A percentile compares a stretch with the other conserved stretches of the same genome.
phyloP scores from a whole-genome alignment of 2,113 vertebrate genomes.

The Petaurus breviceps region DNA sequence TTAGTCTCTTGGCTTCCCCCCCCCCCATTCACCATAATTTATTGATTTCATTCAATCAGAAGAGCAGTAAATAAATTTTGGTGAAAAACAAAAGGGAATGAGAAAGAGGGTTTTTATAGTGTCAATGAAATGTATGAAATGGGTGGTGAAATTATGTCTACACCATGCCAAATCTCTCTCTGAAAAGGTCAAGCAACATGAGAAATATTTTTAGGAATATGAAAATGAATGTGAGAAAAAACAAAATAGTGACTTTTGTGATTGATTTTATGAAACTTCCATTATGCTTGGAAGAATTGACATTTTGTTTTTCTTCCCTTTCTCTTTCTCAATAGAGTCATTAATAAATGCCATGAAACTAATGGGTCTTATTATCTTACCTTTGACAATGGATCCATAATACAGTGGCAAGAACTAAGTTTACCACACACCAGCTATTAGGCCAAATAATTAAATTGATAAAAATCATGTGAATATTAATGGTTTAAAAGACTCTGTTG shows the following conservation, averaged over 20 bases:
- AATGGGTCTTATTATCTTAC: constrained; percentile 31
- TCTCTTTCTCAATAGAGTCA: constrained; percentile 1
- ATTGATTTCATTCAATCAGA: constrained; percentile 46
- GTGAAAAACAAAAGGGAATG: constrained; percentile 17
- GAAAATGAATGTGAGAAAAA: not conserved
- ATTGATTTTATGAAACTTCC: not conserved
- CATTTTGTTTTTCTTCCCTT: constrained; percentile 32
- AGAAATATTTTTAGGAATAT: constrained; percentile 14
- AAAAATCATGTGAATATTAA: constrained; percentile 43
- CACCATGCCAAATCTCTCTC: not conserved
- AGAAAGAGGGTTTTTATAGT: not conserved
- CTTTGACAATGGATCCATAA: constrained; percentile 48
- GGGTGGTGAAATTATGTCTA: not conserved
- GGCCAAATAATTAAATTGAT: constrained; percentile 32
- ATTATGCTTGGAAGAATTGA: constrained; percentile 39
- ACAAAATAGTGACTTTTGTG: not conserved
- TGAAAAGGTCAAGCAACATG: not conserved
- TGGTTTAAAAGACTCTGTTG: constrained; percentile 52
- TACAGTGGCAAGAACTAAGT: not conserved
- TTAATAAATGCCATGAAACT: constrained; percentile 59
- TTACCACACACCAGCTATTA: constrained; percentile 26
- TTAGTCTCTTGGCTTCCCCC: constrained; percentile 31
- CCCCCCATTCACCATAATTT: constrained; percentile 47
- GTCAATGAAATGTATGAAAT: constrained; percentile 1
- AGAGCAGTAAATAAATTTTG: constrained; percentile 29